Conservation (phyloP, 2,113 vertebrate genomes). For the Struthio camelus region DNA sequence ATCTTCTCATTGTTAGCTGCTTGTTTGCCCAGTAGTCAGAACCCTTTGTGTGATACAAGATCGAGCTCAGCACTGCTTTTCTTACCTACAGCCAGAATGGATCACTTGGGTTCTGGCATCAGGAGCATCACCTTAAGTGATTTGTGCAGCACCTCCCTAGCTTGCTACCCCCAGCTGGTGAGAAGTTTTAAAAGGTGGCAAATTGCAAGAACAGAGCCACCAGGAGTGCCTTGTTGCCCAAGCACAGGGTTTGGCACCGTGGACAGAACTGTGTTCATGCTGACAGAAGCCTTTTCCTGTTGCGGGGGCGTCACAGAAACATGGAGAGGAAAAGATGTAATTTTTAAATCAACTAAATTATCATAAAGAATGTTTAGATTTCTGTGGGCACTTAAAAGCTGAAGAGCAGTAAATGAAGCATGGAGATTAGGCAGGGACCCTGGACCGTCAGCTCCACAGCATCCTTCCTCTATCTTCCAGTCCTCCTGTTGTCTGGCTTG, state of each 20-base stretch:
- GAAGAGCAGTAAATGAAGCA: background rate
- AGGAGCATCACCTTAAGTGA: background rate
- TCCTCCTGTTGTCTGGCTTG: background rate
- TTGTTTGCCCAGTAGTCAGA: background rate
- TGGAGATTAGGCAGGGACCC: background rate
- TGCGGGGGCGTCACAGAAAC: background rate
- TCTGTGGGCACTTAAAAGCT: background rate
- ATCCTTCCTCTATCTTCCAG: background rate
- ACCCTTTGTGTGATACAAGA: background rate
- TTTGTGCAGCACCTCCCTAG: background rate
- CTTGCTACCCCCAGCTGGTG: background rate
- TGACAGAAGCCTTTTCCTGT: background rate
- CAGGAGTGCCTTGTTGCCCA: background rate
- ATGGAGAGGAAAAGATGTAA: rapidly evolving
- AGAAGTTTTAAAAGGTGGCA: no score
- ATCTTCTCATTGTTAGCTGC: background rate
- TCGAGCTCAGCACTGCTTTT: background rate
- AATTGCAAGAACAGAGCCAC: no score
- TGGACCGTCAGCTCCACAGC: background rate
- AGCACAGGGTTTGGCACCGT: background rate
- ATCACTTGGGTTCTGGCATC: rapidly evolving
- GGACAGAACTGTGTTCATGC: no score
- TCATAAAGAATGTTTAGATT: background rate
- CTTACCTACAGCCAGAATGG: background rate
- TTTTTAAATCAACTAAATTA: background rate